Conservation (phyloP, 2,888 invertebrate genomes). For the Drosophila borborema region DNA sequence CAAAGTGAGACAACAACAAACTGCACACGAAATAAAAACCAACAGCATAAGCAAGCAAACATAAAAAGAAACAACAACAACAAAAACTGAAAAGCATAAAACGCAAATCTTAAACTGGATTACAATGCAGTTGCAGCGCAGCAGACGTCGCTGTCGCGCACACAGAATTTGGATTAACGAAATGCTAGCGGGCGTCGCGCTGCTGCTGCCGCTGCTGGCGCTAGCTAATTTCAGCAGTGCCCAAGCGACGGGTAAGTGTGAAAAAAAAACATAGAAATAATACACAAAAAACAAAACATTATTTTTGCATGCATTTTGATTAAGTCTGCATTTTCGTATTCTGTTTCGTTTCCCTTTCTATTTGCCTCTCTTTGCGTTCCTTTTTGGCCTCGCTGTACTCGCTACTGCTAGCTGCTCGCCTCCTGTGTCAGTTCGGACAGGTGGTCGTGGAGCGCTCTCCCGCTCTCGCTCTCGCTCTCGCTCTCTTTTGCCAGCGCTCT, state of each 20-base stretch:
- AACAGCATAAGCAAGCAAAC: constrained; percentile 13
- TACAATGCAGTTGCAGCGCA: constrained; percentile 78
- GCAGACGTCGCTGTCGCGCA: constrained; percentile 79
- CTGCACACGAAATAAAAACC: constrained; percentile 43
- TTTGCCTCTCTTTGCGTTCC: constrained; percentile 47
- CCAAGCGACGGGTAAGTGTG: constrained; percentile 71
- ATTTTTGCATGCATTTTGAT: constrained; percentile 50
- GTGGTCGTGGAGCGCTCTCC: constrained; percentile 57
- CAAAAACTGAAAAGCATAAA: constrained; percentile 56
- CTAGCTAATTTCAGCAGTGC: constrained; percentile 65
- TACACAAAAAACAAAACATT: constrained; percentile 18
- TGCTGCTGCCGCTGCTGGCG: constrained; percentile 70
- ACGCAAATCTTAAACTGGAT: constrained; percentile 70
- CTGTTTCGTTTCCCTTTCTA: constrained; percentile 60
- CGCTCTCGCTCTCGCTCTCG: constrained; percentile 1
- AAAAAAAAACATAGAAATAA: constrained; percentile 9
- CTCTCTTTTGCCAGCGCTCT: constrained; percentile 8
- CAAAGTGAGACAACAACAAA: constrained; percentile 52
- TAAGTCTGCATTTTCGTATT: constrained; percentile 56
- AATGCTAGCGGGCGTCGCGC: constrained; percentile 70
- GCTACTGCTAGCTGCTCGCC: constrained; percentile 21
- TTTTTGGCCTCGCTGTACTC: constrained; percentile 48
- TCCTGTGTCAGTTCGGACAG: constrained; percentile 58
- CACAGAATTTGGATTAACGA: constrained; percentile 71
- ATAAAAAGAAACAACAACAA: constrained; percentile 17